phyloP scores from a whole-genome alignment of 2,797 vertebrate genomes.

The Antrozous pallidus region DNA sequence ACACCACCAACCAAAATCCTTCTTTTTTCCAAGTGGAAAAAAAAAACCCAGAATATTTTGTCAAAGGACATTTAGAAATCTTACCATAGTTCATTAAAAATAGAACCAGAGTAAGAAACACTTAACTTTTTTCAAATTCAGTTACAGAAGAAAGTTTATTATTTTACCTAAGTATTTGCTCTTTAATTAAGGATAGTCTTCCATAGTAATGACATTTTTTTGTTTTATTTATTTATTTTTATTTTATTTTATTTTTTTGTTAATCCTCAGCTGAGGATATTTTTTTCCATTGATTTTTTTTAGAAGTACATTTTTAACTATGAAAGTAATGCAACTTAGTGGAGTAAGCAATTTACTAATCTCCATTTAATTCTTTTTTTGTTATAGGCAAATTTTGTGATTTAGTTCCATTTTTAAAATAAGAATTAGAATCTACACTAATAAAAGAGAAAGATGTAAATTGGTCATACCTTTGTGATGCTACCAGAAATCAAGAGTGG shows the following conservation, averaged over 20 bases:
- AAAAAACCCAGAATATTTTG: background rate
- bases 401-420: background rate
- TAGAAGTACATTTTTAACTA: background rate
- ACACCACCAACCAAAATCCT: background rate
- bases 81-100: background rate
- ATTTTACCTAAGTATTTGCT: background rate
- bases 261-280: too few relatives aligned
- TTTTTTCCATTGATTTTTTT: background rate
- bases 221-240: background rate
- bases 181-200: background rate
- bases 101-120: background rate
- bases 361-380: background rate
- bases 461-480: too few relatives aligned
- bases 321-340: background rate
- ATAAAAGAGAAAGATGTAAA: too few relatives aligned
- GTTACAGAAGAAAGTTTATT: too few relatives aligned
- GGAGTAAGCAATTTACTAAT: background rate
- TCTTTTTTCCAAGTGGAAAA: background rate
- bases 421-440: constrained; percentile 4
- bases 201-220: background rate
- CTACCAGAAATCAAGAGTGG: too few relatives aligned
- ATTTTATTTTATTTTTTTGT: too few relatives aligned
- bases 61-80: background rate
- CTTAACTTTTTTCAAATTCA: background rate
- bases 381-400: background rate